Evolutionary conservation across 2,888 invertebrate species (phyloP).

Genomic region (Ectemnius continuus): DNA sequence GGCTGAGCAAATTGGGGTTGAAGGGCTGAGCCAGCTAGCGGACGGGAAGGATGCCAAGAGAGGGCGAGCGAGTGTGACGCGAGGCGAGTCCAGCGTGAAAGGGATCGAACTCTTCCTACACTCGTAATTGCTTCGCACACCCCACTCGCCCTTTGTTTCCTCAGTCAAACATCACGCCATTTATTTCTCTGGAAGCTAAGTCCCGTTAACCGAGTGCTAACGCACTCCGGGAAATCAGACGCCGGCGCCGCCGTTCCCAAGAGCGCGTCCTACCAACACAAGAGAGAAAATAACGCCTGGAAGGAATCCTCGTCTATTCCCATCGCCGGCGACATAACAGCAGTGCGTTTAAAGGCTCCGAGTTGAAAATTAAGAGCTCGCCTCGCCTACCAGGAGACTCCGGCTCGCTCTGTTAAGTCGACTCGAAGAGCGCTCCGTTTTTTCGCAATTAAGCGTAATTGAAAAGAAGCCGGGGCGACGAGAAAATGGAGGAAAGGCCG

Average conservation of each 20-base stretch:
- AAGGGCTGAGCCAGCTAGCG: slow-evolving; percentile 31
- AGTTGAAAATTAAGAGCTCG: too few species aligned
- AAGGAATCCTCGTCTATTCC: too few species aligned
- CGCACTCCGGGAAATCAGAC: too few species aligned
- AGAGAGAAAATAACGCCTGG: too few species aligned
- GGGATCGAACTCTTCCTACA: slow-evolving; percentile 41
- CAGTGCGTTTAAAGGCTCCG: too few species aligned
- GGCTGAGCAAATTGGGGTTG: slow-evolving; percentile 37
- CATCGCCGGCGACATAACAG: too few species aligned
- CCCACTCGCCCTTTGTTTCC: too few species aligned
- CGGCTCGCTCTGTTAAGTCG: slow-evolving; percentile 25
- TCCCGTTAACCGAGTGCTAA: too few species aligned
- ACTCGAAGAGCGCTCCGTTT: slow-evolving; percentile 21
- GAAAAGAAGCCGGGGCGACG: slow-evolving; percentile 19
- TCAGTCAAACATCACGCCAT: too few species aligned
- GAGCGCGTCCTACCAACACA: too few species aligned
- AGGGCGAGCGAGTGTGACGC: slow-evolving; percentile 10
- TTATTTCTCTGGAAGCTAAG: too few species aligned
- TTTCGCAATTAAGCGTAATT: slow-evolving; percentile 25
- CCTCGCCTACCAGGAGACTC: neutral
- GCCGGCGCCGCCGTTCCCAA: too few species aligned
- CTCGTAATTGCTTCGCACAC: slow-evolving; percentile 41
- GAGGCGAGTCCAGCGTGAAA: slow-evolving; percentile 24
- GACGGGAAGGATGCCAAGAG: slow-evolving; percentile 32
- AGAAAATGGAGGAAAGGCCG: neutral